Conservation (phyloP, 2,113 vertebrate species). For the Tachysurus fulvidraco region DNA sequence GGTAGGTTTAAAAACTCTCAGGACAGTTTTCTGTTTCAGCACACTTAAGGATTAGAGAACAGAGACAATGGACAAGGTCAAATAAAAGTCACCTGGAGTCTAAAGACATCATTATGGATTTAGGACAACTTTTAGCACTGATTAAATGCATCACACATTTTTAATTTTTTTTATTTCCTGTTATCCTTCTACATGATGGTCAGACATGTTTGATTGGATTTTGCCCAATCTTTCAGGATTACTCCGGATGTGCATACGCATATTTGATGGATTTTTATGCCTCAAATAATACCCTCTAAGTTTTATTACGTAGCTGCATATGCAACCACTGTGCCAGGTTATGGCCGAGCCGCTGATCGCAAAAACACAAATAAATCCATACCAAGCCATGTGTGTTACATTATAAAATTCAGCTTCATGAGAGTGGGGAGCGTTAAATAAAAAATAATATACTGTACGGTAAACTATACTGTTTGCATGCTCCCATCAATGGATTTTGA, state of each 20-base stretch:
- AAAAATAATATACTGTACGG: neutral
- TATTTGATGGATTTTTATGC: neutral
- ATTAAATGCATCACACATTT: neutral
- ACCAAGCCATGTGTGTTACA: neutral
- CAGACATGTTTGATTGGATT: neutral
- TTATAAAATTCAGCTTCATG: neutral
- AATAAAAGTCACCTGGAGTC: neutral
- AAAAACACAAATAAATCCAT: neutral
- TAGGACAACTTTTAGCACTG: neutral
- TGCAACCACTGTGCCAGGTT: neutral
- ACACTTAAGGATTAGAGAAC: neutral
- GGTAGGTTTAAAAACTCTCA: neutral
- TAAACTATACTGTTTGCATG: neutral
- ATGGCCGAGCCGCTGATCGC: neutral
- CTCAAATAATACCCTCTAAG: neutral
- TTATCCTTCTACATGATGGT: neutral
- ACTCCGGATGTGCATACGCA: neutral
- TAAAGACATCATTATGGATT: constrained; percentile 1
- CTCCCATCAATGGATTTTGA: neutral
- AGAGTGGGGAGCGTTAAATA: neutral
- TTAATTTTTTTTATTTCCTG: constrained; percentile 9
- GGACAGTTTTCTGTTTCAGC: neutral
- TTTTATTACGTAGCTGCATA: neutral
- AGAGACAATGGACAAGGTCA: constrained; percentile 2
- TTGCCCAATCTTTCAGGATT: neutral